Evolutionary conservation across 1,140 invertebrate genomes (phyloP).

Genomic region (Drosophila sp.): DNA sequence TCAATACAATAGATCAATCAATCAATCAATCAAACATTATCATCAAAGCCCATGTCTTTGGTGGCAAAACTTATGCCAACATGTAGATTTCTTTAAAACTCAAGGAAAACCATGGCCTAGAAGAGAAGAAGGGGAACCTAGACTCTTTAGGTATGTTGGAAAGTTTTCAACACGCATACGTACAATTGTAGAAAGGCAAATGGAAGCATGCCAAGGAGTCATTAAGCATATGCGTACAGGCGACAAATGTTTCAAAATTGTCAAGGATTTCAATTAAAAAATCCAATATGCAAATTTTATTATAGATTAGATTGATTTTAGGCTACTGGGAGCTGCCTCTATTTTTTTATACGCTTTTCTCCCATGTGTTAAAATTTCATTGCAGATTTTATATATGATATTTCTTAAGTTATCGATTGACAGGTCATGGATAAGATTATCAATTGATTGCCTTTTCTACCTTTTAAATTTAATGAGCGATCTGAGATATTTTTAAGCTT

Average conservation of each 20-base stretch:
- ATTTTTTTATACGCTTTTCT: no score
- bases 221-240: constrained; percentile 39
- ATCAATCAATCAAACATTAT: constrained; percentile 38
- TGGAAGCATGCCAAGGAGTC: constrained; percentile 45
- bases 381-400: no score
- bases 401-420: no score
- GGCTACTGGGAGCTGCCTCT: no score
- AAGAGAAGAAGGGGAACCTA: not conserved
- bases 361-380: no score
- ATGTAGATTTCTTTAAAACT: constrained; percentile 41
- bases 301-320: no score
- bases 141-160: constrained; percentile 2
- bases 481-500: no score
- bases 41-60: constrained; percentile 40
- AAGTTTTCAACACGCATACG: constrained; percentile 28
- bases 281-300: not conserved
- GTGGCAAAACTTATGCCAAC: constrained; percentile 28
- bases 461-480: no score
- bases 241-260: constrained; percentile 29
- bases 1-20: constrained; percentile 60
- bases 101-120: constrained; percentile 37
- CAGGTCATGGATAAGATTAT: no score
- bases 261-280: not conserved
- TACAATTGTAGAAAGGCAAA: constrained; percentile 2
- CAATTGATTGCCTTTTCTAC: no score